Base-by-base conservation (phyloP, 2,888 invertebrate species). In the Hymenopus coronatus region DNA sequence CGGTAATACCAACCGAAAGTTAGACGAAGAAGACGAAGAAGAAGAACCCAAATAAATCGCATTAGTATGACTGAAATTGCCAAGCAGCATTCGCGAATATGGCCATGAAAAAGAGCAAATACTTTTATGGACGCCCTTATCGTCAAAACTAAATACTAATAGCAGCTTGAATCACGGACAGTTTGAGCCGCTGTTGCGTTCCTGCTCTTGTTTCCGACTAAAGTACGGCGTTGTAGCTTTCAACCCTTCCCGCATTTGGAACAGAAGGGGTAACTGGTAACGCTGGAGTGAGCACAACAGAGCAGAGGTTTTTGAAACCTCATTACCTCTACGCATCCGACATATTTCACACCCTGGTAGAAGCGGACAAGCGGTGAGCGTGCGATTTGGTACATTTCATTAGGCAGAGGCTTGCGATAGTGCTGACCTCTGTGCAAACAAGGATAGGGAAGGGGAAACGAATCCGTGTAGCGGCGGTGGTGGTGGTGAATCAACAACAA, bases 321-420 rank as follows among this genome's bases (percentile, higher is more conserved):
- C 85, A 85, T n/a, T 81, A 86, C 28, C 81, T 86, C 70, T 70
- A 70, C 54, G 54, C 54, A 70, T 70, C 54, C 54, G 54, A 70
- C 86, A 86, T 86, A 86, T 86, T 86, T 86, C 81, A 86, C 86
- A 86, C 70, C 70, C 86, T 15, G 81, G 86, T 86, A 81, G 81
- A 54, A 81, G 46, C 28, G 81, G 81, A 86, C 86, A 86, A 86
- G 30, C 87, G 40, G 46, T 28, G 81, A 86, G 81, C 70, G 81
- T 70, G 30, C 87, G 40, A 82, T 87, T 82, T 87, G 40, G 30
- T 87, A 25, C 87, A 87, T 87, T 87, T 87, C 87, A 87, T 87
- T 87, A 87, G 87, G 40, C 40, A 87, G 87, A 81, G 54, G 28
- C 54, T 70, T 70, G 54, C 54, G 54, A 82, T 27, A 82, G 87